Conservation (phyloP, 1,140 invertebrate genomes). For the Cecropterus lyciades region DNA sequence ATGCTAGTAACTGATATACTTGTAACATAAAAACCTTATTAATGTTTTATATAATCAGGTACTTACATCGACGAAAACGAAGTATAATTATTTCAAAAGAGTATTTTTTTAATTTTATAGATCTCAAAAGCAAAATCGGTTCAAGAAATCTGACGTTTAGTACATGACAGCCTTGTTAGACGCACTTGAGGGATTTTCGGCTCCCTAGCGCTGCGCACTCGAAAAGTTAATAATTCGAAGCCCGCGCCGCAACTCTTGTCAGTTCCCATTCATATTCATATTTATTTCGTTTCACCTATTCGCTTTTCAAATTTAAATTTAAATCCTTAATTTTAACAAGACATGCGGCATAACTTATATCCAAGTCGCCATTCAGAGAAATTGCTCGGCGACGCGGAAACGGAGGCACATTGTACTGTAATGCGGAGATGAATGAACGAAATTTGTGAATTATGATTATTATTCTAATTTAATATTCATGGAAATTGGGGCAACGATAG, state of each 20-base stretch:
- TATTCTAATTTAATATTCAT: constrained; percentile 76
- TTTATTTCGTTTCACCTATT: constrained; percentile 82
- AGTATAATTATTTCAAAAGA: neutral
- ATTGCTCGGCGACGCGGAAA: constrained; percentile 72
- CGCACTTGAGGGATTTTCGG: constrained; percentile 49
- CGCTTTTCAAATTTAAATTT: constrained; percentile 77
- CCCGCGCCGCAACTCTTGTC: constrained; percentile 67
- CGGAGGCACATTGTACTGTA: constrained; percentile 66
- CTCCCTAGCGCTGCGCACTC: constrained; percentile 59
- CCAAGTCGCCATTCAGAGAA: constrained; percentile 54
- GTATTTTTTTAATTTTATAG: neutral
- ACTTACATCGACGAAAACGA: too few relatives aligned
- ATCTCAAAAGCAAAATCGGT: neutral
- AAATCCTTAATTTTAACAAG: constrained; percentile 79
- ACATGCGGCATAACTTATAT: constrained; percentile 58
- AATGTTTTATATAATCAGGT: too few relatives aligned
- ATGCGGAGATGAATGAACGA: constrained; percentile 62
- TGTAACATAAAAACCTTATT: too few relatives aligned
- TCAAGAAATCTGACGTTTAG: constrained; percentile 43
- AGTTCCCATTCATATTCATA: constrained; percentile 82
- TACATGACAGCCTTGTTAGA: constrained; percentile 58
- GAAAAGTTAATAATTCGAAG: constrained; percentile 81
- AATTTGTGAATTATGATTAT: constrained; percentile 60
- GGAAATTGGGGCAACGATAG: constrained; percentile 69
- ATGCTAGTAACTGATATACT: too few relatives aligned